Evolutionary conservation across 2,113 vertebrate species (phyloP).

Genomic region (Trichomycterus rosablanca): DNA sequence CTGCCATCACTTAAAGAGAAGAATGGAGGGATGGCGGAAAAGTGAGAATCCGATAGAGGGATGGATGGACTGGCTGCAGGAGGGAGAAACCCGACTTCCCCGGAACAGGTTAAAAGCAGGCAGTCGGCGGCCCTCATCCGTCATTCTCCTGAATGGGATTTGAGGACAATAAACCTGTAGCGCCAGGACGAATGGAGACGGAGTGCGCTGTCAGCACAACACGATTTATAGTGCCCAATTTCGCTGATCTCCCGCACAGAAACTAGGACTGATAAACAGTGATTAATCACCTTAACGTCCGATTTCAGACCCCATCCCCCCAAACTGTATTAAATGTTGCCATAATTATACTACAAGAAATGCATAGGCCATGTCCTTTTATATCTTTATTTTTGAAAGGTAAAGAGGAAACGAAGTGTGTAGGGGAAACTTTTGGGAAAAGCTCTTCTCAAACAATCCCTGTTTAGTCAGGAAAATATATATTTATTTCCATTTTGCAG

Average conservation of each 20-base stretch:
- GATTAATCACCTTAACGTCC: conserved; percentile 76
- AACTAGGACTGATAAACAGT: conserved; percentile 78
- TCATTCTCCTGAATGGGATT: conserved; percentile 78
- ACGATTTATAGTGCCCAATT: conserved; percentile 77
- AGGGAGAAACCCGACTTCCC: conserved; percentile 44
- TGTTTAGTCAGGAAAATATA: conserved; percentile 44
- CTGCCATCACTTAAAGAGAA: no score
- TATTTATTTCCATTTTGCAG: conserved; percentile 52
- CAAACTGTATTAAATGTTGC: conserved; percentile 72
- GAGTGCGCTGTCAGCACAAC: conserved; percentile 69
- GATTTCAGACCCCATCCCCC: conserved; percentile 55
- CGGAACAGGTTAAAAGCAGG: conserved; percentile 56
- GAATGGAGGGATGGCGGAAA: conserved; percentile 27
- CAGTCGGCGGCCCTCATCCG: conserved; percentile 66
- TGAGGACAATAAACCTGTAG: conserved; percentile 80
- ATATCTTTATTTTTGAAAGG: conserved; percentile 18
- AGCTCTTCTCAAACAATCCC: conserved; percentile 21
- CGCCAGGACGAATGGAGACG: conserved; percentile 75
- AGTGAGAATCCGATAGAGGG: conserved; percentile 17
- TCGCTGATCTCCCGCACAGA: conserved; percentile 75
- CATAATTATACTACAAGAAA: conserved; percentile 64
- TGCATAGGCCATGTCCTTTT: conserved; percentile 45
- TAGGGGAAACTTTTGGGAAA: not conserved
- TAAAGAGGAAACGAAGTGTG: conserved; percentile 4
- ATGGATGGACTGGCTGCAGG: conserved; percentile 32